These are phyloP conservation scores for Drosophila anceps DNA, from an alignment of 2,888 invertebrate species.

Conservation along the genomic window DNA sequence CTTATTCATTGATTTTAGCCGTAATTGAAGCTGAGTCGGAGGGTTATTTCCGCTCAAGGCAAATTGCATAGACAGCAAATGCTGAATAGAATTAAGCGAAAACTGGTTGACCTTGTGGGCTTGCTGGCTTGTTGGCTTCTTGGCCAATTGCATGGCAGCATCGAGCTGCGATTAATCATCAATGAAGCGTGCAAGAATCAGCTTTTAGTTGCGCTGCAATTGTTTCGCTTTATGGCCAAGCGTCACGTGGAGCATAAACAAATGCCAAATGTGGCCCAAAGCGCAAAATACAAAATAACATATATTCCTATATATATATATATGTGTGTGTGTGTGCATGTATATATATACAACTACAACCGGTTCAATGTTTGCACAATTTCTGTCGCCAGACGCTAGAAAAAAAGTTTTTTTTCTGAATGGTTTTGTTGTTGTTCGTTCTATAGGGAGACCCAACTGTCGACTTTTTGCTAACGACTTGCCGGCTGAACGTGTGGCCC, in stretches of 20 bases:
- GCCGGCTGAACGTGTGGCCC: constrained; percentile 65
- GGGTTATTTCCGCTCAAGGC: constrained; percentile 52
- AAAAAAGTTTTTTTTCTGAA: constrained; percentile 66
- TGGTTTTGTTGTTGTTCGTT: constrained; percentile 34
- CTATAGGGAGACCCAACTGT: constrained; percentile 31
- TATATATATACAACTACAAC: constrained; percentile 69
- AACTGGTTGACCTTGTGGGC: constrained; percentile 68
- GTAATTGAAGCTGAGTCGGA: constrained; percentile 55
- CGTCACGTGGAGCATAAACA: constrained; percentile 53
- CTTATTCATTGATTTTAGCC: constrained; percentile 63
- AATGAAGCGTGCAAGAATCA: constrained; percentile 76
- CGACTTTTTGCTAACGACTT: constrained; percentile 42
- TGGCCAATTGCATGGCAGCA: constrained; percentile 49
- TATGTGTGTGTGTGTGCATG: neutral
- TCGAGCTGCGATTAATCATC: constrained; percentile 64
- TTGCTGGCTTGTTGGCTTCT: neutral
- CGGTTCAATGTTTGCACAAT: constrained; percentile 81
- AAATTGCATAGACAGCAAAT: constrained; percentile 35
- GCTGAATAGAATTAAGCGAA: constrained; percentile 4
- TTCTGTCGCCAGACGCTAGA: constrained; percentile 68
- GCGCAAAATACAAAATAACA: constrained; percentile 19
- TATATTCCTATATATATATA: neutral
- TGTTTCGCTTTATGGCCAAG: constrained; percentile 20
- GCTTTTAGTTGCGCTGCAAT: constrained; percentile 27
- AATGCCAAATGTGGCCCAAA: constrained; percentile 32